A percentile compares a stretch with the other conserved stretches of the same genome.
Conservation (phyloP, 1,140 invertebrate species). For the Teleopsis dalmanni region DNA sequence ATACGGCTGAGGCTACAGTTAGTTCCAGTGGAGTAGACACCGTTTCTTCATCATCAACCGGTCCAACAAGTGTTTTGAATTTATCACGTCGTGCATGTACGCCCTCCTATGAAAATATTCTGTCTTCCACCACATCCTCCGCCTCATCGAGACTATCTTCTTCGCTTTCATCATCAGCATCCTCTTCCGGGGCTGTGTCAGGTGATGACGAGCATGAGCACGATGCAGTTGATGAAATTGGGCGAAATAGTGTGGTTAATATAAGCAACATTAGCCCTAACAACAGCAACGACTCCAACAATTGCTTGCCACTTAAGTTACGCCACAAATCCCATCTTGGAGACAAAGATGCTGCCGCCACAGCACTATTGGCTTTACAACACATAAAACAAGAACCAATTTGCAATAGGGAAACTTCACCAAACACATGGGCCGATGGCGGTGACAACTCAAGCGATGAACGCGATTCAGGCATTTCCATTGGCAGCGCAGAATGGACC, state of each 20-base stretch:
- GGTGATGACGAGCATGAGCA: conserved; percentile 45
- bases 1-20: conserved; percentile 16
- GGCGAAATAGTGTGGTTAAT: conserved; percentile 15
- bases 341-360: conserved; percentile 77
- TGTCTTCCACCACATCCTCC: conserved; percentile 31
- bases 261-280: conserved; percentile 11
- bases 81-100: conserved; percentile 50
- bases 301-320: conserved; percentile 76
- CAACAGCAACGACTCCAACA: conserved; percentile 43
- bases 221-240: conserved; percentile 16
- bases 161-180: conserved; percentile 11
- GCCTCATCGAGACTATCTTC: conserved; percentile 12
- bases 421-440: conserved; percentile 69
- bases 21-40: conserved; percentile 34
- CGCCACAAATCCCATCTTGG: conserved; percentile 86
- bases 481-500: conserved; percentile 60
- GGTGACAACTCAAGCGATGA: conserved; percentile 79
- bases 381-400: conserved; percentile 77
- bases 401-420: conserved; percentile 54
- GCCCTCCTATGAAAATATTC: conserved; percentile 34
- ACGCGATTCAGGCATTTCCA: conserved; percentile 77
- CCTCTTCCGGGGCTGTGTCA: conserved; percentile 64
- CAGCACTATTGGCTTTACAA: conserved; percentile 66
- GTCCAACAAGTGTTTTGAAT: conserved; percentile 56
- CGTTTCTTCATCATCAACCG: conserved; percentile 21